These are phyloP conservation scores for Carabus problematicus DNA, from an alignment of 2,888 invertebrate species.

Conservation along the genomic window DNA sequence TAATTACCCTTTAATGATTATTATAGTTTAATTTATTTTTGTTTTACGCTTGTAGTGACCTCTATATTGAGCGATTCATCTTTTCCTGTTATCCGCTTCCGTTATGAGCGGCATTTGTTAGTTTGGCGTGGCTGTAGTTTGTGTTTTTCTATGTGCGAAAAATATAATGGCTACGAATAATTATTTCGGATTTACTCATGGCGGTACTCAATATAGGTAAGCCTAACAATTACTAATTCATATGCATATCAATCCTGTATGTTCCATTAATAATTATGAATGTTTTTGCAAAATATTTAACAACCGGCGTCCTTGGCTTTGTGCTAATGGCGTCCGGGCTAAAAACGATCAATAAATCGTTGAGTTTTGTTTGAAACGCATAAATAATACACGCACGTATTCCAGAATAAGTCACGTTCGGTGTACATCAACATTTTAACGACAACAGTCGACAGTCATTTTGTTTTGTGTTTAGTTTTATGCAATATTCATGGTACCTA, in stretches of 20 bases:
- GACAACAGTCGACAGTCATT: too few relatives aligned
- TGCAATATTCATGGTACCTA: neutral
- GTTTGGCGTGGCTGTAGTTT: conserved; percentile 37
- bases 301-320: conserved; percentile 56
- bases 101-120: conserved; percentile 38
- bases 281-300: conserved; percentile 36
- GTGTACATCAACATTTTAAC: too few relatives aligned
- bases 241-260: conserved; percentile 5
- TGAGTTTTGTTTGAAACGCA: neutral
- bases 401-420: too few relatives aligned
- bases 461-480: too few relatives aligned
- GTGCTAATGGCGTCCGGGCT: conserved; percentile 57
- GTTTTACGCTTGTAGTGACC: neutral
- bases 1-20: neutral
- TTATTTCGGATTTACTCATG: conserved; percentile 94
- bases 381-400: too few relatives aligned
- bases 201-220: conserved; percentile 91
- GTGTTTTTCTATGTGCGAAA: conserved; percentile 39
- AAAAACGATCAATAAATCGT: conserved; percentile 56
- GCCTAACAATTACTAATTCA: conserved; percentile 53
- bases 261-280: conserved; percentile 28
- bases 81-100: conserved; percentile 38
- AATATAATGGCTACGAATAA: conserved; percentile 84
- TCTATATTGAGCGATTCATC: neutral
- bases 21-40: neutral